Evolutionary conservation across 2,797 vertebrate species (phyloP), one percentile per base, ranked within the genome.

Genomic region (Semotilus atromaculatus): DNA sequence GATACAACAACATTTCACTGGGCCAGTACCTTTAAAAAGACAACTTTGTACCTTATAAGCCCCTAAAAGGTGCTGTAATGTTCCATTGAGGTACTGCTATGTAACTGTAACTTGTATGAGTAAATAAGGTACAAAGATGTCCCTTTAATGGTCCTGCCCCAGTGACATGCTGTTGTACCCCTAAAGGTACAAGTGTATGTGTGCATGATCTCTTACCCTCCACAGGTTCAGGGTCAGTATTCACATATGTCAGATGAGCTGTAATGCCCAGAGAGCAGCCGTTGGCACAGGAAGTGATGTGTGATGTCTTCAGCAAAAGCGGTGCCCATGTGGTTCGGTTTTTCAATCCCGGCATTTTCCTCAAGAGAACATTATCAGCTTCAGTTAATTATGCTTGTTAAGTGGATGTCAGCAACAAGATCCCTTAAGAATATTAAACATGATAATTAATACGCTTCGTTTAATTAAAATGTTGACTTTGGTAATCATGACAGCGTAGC

Each of bases 191-290:
- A 58, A 26, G 36, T 78, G 21, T 62, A 14, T 26, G 58, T 70
- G 26, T 21, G 82, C 14, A 13, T 10, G 7, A 58, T 21, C 21
- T 75, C 94, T 96, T 91, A 98, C 98, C 97, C 92, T 99, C 97
- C 82, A 98, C 95, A 0, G 97, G 95, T 85, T 97, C 96, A 36
- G 89, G 80, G 38, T 94, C 94, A 51, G 96, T 93, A 86, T 99
- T 99, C 90, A 92, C 94, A 80, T 99, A 99, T n/a, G 93, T 95
- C 6, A 99, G 96, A 66, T 96, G 94, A 45, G 96, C 94, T 0
- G 94, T 96, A 92, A 98, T 94, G 89, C 96, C 97, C 91, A 99
- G 91, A 34, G 97, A 97, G 90, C 96, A 98, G 34, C 98, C 98
- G 0, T 97, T 97, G 91, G 97, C 96, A 89, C 97, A 97, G 80